These are phyloP conservation scores for Labeo rohita DNA, from an alignment of 2,113 vertebrate species.

Conservation along the genomic window DNA sequence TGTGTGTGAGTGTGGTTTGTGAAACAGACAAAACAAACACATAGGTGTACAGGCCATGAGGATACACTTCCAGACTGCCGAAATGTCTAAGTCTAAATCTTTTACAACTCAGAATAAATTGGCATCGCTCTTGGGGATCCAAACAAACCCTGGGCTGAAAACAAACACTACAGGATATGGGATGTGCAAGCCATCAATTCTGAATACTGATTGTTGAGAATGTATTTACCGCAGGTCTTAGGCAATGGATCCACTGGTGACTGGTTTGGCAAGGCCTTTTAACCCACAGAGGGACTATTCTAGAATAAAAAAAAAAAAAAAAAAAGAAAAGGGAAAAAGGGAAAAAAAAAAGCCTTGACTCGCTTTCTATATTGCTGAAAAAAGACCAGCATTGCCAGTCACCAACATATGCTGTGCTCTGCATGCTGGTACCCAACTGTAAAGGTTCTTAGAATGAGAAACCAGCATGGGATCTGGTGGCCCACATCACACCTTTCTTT, in stretches of 20 bases:
- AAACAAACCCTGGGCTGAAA: conserved; percentile 55
- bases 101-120: conserved; percentile 58
- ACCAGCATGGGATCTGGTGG: neutral
- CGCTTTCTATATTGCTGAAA: neutral
- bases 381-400: neutral
- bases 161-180: conserved; percentile 48
- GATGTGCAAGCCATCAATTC: conserved; percentile 52
- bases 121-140: conserved; percentile 50
- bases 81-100: conserved; percentile 54
- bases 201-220: conserved; percentile 50
- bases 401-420: neutral
- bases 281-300: conserved; percentile 18
- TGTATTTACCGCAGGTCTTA: conserved; percentile 25
- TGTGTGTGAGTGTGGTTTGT: neutral
- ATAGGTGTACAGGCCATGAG: conserved; percentile 46
- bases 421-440: neutral
- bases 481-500: no score
- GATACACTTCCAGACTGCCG: conserved; percentile 43
- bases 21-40: neutral
- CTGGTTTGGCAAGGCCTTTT: conserved; percentile 27
- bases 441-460: neutral
- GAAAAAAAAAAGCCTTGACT: neutral
- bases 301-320: neutral
- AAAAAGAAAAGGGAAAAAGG: neutral
- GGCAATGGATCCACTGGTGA: conserved; percentile 36